Conservation (phyloP, 2,888 invertebrate genomes). For the Xanthorhoe spadicearia region DNA sequence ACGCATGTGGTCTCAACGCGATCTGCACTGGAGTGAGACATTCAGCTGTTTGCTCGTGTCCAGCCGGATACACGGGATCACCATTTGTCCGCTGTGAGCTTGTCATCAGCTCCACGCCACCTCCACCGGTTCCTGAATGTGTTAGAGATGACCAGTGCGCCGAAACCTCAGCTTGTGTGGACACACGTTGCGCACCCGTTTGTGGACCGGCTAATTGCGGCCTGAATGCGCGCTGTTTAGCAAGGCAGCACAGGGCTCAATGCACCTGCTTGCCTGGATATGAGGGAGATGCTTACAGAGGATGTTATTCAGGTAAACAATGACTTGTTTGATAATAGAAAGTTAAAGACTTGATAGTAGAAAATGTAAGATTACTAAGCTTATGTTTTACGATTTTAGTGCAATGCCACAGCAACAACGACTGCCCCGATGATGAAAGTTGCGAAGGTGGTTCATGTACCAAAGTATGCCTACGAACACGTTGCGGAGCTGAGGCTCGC, state of each 20-base stretch:
- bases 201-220: slow-evolving; percentile 91
- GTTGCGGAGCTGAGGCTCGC: slow-evolving; percentile 92
- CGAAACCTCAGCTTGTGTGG: slow-evolving; percentile 92
- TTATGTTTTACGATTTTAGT: slow-evolving; percentile 72
- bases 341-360: not conserved
- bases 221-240: slow-evolving; percentile 90
- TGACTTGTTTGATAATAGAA: not conserved
- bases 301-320: slow-evolving; percentile 88
- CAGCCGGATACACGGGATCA: slow-evolving; percentile 90
- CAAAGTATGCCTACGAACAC: slow-evolving; percentile 91
- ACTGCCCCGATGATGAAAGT: slow-evolving; percentile 92
- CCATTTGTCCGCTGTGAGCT: slow-evolving; percentile 89
- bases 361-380: not conserved
- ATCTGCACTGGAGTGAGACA: slow-evolving; percentile 90
- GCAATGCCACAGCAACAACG: slow-evolving; percentile 93
- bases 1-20: slow-evolving; percentile 93
- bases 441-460: slow-evolving; percentile 93
- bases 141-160: slow-evolving; percentile 90
- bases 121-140: slow-evolving; percentile 90
- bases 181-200: slow-evolving; percentile 89
- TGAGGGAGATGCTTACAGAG: slow-evolving; percentile 92
- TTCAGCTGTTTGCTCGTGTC: slow-evolving; percentile 93
- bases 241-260: slow-evolving; percentile 91
- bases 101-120: slow-evolving; percentile 56
- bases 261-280: slow-evolving; percentile 93